A percentile compares a stretch with the other conserved stretches of the same genome.
Conservation (phyloP, 1,140 invertebrate species). For the Drosophila ambigua region DNA sequence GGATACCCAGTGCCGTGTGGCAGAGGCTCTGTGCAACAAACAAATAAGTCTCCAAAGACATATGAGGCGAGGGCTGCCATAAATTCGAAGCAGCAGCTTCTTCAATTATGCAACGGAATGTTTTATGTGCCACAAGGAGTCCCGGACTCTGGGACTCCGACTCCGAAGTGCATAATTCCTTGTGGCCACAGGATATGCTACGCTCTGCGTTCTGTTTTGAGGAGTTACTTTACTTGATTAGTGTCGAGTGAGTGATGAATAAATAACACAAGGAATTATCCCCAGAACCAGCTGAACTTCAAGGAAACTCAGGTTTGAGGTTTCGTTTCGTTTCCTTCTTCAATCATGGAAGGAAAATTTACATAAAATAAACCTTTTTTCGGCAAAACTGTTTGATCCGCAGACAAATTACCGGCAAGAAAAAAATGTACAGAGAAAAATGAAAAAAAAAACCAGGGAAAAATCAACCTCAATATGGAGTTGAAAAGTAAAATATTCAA, state of each 20-base stretch:
- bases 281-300: constrained; percentile 18
- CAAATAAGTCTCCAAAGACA: constrained; percentile 79
- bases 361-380: constrained; percentile 52
- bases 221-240: constrained; percentile 74
- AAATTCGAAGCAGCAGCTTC: constrained; percentile 63
- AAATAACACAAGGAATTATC: constrained; percentile 67
- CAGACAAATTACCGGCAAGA: constrained; percentile 61
- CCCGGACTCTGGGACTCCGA: constrained; percentile 13
- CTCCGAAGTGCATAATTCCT: constrained; percentile 63
- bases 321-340: constrained; percentile 8
- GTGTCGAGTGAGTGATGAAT: constrained; percentile 75
- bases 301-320: not conserved
- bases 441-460: constrained; percentile 1
- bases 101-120: constrained; percentile 78
- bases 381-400: constrained; percentile 63
- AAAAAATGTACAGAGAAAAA: constrained; percentile 15
- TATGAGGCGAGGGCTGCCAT: constrained; percentile 70
- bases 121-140: constrained; percentile 52
- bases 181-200: constrained; percentile 44
- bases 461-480: constrained; percentile 35
- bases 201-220: not conserved
- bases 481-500: constrained; percentile 36
- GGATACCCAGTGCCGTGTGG: no score
- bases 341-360: constrained; percentile 32
- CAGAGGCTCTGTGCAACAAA: constrained; percentile 14